Evolutionary conservation across 2,113 vertebrate species (phyloP).

Genomic region (Crypturellus undulatus): DNA sequence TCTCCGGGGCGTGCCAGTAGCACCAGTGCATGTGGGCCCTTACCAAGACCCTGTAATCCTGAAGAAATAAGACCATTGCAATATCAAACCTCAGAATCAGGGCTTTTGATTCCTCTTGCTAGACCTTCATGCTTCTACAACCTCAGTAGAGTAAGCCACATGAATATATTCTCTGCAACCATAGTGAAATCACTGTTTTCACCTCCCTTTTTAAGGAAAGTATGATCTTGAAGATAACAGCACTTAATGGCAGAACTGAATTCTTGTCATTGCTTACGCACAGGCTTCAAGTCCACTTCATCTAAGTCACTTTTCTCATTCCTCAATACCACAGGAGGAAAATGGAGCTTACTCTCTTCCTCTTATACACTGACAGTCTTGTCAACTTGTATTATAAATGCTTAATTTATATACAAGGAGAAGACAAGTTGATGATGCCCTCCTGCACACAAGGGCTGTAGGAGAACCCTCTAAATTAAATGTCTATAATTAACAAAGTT

Average conservation of each 20-base stretch:
- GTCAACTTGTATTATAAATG: not conserved
- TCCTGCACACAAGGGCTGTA: not conserved
- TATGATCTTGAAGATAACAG: not conserved
- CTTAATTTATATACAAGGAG: not conserved
- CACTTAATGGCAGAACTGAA: not conserved
- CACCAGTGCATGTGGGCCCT: rapidly evolving
- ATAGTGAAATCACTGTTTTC: not conserved
- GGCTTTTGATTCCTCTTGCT: not conserved
- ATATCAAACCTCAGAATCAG: not conserved
- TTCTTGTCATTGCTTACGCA: not conserved
- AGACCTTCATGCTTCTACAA: not conserved
- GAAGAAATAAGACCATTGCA: not conserved
- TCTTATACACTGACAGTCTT: not conserved
- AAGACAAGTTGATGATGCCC: not conserved
- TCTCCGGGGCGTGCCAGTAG: rapidly evolving
- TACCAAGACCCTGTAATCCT: rapidly evolving
- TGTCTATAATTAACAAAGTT: not conserved
- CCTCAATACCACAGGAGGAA: not conserved
- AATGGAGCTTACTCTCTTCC: not conserved
- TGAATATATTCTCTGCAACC: not conserved
- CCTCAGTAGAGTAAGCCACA: not conserved
- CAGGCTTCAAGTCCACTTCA: not conserved
- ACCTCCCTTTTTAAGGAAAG: not conserved
- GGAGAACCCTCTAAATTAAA: not conserved
- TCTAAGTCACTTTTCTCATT: not conserved